These are phyloP conservation scores for Hippocampus guttulatus DNA, from an alignment of 2,113 vertebrate genomes.

Conservation along the genomic window DNA sequence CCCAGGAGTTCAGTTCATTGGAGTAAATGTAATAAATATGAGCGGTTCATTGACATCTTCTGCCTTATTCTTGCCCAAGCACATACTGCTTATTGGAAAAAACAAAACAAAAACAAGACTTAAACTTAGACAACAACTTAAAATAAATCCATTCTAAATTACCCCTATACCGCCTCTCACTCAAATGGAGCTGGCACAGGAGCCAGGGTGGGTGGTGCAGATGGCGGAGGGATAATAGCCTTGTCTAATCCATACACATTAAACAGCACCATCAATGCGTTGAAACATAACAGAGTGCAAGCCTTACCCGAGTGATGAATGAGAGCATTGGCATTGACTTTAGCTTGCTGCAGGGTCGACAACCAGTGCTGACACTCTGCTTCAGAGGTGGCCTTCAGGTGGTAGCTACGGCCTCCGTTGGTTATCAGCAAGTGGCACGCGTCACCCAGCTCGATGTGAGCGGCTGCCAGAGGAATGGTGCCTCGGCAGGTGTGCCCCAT, in stretches of 20 bases:
- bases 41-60: background rate
- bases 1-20: background rate
- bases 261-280: background rate
- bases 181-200: background rate
- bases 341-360: constrained; percentile 86
- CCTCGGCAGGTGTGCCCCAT: constrained; percentile 95
- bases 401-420: constrained; percentile 86
- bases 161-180: background rate
- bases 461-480: constrained; percentile 85
- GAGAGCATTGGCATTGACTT: constrained; percentile 81
- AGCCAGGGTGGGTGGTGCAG: background rate
- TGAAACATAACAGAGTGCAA: background rate
- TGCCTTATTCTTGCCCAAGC: background rate
- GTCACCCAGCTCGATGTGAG: constrained; percentile 87
- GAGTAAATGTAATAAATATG: background rate
- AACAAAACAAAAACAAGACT: no score
- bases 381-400: constrained; percentile 87
- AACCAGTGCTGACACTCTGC: constrained; percentile 91
- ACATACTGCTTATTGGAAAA: background rate
- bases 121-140: no score
- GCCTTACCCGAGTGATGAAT: constrained; percentile 85
- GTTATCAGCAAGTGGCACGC: constrained; percentile 86
- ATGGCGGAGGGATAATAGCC: background rate
- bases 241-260: background rate
- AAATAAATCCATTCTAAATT: no score